Conservation (phyloP, 2,888 invertebrate species). For the Xiphydria camelus region DNA sequence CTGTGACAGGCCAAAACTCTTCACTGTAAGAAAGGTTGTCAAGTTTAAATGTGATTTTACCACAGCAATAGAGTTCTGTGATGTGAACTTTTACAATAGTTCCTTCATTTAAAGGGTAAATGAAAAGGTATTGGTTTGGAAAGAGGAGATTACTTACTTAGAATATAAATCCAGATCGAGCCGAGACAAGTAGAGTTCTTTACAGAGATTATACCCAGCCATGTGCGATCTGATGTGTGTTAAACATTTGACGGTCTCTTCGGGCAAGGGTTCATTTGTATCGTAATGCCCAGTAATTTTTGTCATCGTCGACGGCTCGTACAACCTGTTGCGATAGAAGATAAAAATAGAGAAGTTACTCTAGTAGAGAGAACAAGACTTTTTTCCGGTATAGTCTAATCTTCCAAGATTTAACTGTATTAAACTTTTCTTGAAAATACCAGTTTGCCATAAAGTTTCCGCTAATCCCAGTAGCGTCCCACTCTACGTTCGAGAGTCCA, state of each 20-base stretch:
- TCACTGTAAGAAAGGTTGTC: slow-evolving; percentile 56
- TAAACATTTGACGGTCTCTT: slow-evolving; percentile 67
- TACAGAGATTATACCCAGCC: slow-evolving; percentile 77
- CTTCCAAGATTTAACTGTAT: too few relatives aligned
- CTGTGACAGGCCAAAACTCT: slow-evolving; percentile 82
- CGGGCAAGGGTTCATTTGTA: slow-evolving; percentile 72
- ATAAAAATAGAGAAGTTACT: too few relatives aligned
- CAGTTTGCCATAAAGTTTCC: slow-evolving; percentile 83
- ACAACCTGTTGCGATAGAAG: slow-evolving; percentile 62
- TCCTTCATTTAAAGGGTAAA: too few relatives aligned
- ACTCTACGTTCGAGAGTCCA: slow-evolving; percentile 86
- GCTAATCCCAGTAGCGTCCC: slow-evolving; percentile 88
- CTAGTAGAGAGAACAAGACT: too few relatives aligned
- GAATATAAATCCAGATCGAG: slow-evolving; percentile 83
- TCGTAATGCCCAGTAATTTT: slow-evolving; percentile 75
- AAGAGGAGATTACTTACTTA: slow-evolving; percentile 62
- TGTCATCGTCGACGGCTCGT: slow-evolving; percentile 65
- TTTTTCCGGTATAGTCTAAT: too few relatives aligned
- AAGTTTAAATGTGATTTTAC: too few relatives aligned
- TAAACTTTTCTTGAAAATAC: too few relatives aligned
- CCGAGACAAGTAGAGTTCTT: slow-evolving; percentile 78
- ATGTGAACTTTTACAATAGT: background rate
- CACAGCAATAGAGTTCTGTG: too few relatives aligned
- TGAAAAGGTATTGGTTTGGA: too few relatives aligned
- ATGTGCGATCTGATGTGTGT: slow-evolving; percentile 71